Evolutionary conservation across 2,888 invertebrate species (phyloP).

Genomic region (Neoaliturus tenellus): DNA sequence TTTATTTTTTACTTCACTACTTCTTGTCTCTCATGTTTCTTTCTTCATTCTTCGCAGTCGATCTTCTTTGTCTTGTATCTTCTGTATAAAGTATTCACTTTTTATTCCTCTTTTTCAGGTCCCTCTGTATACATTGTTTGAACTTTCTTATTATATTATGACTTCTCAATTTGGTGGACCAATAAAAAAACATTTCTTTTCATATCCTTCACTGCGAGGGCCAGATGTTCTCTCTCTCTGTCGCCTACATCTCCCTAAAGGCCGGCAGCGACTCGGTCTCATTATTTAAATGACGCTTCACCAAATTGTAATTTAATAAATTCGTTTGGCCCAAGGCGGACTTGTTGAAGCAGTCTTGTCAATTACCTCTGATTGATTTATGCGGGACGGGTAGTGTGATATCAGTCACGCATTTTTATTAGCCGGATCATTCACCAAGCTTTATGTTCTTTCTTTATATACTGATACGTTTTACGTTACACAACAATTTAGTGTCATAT

Average conservation of each 20-base stretch:
- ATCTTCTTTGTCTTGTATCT: too few relatives aligned
- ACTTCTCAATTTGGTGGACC: neutral
- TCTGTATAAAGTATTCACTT: too few relatives aligned
- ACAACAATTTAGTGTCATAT: too few relatives aligned
- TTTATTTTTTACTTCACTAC: too few relatives aligned
- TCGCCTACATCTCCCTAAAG: neutral
- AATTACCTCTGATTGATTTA: constrained; percentile 20
- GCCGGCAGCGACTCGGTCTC: neutral
- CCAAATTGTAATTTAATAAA: constrained; percentile 37
- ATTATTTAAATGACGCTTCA: constrained; percentile 35
- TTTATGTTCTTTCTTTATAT: neutral
- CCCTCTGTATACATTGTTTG: too few relatives aligned
- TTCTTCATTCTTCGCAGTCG: too few relatives aligned
- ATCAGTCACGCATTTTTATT: too few relatives aligned
- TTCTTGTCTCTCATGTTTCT: too few relatives aligned
- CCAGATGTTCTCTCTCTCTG: neutral
- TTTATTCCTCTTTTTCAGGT: too few relatives aligned
- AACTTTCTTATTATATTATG: too few relatives aligned
- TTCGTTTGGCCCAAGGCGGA: neutral
- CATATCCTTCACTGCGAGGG: neutral
- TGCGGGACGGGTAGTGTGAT: neutral
- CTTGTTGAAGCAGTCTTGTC: neutral
- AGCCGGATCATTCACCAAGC: too few relatives aligned
- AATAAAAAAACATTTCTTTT: neutral
- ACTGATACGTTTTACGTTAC: neutral